Evolutionary conservation across 2,113 vertebrate genomes (phyloP), one percentile per base, ranked within the genome.

Genomic region (Anhinga rufa): DNA sequence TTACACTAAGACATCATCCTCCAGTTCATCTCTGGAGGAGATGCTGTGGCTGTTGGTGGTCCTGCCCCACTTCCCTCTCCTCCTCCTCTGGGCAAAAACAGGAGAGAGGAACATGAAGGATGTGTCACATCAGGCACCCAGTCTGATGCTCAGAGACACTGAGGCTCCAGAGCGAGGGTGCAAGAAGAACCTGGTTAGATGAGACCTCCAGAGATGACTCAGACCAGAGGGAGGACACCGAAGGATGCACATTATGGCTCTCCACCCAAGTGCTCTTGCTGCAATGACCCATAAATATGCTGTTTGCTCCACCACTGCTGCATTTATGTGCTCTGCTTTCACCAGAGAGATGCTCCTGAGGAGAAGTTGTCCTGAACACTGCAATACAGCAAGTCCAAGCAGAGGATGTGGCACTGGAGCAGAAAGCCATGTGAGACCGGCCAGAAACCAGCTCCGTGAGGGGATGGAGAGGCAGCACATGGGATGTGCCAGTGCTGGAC

Each of bases 1-100:
- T 16, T 6, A 3, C 10, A 3, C 64, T 17, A 48, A 2, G 31
- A 2, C 25, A 0, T 10, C 5, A 36, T 3, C 58, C 11, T 10
- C 76, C 12, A 49, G 54, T 8, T 92, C 90, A 36, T 2, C 71
- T 61, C 75, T 38, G 6, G 82, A 36, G 58, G n/a, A 26, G 58
- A 61, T 8, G 46, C 78, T 19, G 44, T 1, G 25, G 42, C 61
- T 49, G 14, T 0, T 20, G 1, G 2, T 25, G 26, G 40, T 4
- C 52, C 84, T 42, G 4, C 34, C 40, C 25, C 1, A 0, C 51
- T 52, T n/a, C 40, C 68, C 18, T 34, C 51, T 65, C 44, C 38
- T 65, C 25, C 71, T 93, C 36, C 55, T 21, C 10, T 61, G 12
- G 80, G 46, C 2, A 25, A 74, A 52, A 42, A 5, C 31, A 4